Base-by-base conservation (phyloP, 1,140 invertebrate genomes). In the Steinernema khuongi region DNA sequence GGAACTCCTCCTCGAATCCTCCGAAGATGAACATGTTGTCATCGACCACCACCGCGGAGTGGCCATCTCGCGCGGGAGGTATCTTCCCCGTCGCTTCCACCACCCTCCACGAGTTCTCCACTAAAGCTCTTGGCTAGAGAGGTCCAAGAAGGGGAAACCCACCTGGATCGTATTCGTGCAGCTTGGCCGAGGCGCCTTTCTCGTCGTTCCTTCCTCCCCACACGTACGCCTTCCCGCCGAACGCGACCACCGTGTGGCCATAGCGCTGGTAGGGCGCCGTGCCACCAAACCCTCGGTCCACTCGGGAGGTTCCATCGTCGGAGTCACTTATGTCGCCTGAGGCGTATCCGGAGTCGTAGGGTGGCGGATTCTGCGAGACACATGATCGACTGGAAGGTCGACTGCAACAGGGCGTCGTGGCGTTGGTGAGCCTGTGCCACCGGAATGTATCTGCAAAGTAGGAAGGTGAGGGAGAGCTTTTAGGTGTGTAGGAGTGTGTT, bases 21-120 rank as follows among this genome's bases (percentile, higher is more conserved):
- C 93, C 94, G 88, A 94, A 95, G 71, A 95, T 91, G 81, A 91
- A 93, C 93, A 96, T 95, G 79, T 89, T 89, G 80, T 92, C 87
- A 73, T 88, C 88, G 73, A 93, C 90, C 7, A 94, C 87, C 85
- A 92, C 93, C 1, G 93, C 92, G 18, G 92, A 91, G 86, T 96
- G 94, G 0, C 94, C 94, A 88, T 96, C 94, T 80, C 93, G 88
- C 0, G 92, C 90, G 70, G 89, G 89, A 0, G 94, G 93, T 60
- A 90, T 86, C 17, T 85, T 85, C 0, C 93, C 93, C 1, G 86
- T 86, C 0, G 91, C 90, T 74, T 81, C 31, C 11, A 91, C 90
- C 33, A 86, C 87, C 31, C 86, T 89, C 93, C 92, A 94, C 75
- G 86, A 87, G 22, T 89, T 86, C 31, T 87, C 90, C 79, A 87